These are phyloP conservation scores for Leuciscus waleckii DNA, from an alignment of 2,797 vertebrate species.

Conservation along the genomic window DNA sequence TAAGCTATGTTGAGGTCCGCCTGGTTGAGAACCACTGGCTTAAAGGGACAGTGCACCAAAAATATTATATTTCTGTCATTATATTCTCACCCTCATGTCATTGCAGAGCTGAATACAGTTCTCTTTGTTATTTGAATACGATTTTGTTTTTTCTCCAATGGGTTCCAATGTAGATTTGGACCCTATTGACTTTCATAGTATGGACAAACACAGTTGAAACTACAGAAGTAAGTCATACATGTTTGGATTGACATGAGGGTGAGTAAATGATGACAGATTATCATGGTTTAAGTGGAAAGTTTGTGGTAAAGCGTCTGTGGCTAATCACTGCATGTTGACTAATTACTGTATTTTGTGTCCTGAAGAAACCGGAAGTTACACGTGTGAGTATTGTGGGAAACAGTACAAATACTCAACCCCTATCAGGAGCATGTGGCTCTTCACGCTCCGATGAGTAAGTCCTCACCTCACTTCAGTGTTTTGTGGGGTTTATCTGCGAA, in stretches of 20 bases:
- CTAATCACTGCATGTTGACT: not conserved
- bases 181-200: not conserved
- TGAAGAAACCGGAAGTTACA: constrained; percentile 96
- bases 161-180: constrained; percentile 5
- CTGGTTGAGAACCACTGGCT: not conserved
- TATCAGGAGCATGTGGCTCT: constrained; percentile 99
- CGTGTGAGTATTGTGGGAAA: constrained; percentile 98
- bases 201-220: constrained; percentile 8
- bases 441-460: constrained; percentile 95
- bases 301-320: not conserved
- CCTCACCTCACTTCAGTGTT: not conserved
- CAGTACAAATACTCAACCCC: constrained; percentile 99
- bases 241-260: not conserved
- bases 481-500: not conserved
- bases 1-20: not conserved
- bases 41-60: not conserved
- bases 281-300: not conserved
- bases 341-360: constrained; percentile 36
- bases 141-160: constrained; percentile 5
- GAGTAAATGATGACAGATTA: constrained; percentile 42
- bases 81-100: constrained; percentile 5
- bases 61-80: not conserved
- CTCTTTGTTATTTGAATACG: not conserved
- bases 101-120: not conserved
- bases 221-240: not conserved